Evolutionary conservation across 1,140 invertebrate species (phyloP).

Genomic region (Leptinotarsa undecemlineata): DNA sequence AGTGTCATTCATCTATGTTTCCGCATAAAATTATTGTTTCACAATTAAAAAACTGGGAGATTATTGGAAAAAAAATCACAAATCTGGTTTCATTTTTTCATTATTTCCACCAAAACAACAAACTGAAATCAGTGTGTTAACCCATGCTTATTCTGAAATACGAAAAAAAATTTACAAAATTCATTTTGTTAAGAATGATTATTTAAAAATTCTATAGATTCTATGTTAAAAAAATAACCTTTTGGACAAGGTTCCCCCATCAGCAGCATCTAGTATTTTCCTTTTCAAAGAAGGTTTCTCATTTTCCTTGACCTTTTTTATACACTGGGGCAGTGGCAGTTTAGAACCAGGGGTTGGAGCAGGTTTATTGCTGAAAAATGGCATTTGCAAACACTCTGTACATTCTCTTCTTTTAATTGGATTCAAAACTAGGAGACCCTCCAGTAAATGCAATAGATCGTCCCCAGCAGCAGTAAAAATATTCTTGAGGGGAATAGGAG

Average conservation of each 20-base stretch:
- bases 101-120: too few species aligned
- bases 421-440: conserved; percentile 80
- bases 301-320: conserved; percentile 61
- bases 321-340: conserved; percentile 75
- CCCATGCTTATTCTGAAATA: too few species aligned
- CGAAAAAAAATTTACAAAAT: too few species aligned
- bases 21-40: too few species aligned
- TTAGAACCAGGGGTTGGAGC: conserved; percentile 78
- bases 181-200: too few species aligned
- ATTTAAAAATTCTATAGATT: too few species aligned
- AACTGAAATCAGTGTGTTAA: too few species aligned
- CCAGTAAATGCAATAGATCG: conserved; percentile 87
- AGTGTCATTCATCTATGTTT: too few species aligned
- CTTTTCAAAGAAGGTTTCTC: conserved; percentile 75
- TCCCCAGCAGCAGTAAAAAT: conserved; percentile 96
- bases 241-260: conserved; percentile 70
- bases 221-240: conserved; percentile 56
- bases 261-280: conserved; percentile 71
- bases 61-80: too few species aligned
- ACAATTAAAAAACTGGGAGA: too few species aligned
- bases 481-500: conserved; percentile 80
- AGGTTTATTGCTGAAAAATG: conserved; percentile 89
- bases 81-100: too few species aligned
- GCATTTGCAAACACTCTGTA: conserved; percentile 78
- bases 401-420: conserved; percentile 84